Evolutionary conservation across 2,888 invertebrate genomes (phyloP).

Genomic region (Cephus sareptanus): DNA sequence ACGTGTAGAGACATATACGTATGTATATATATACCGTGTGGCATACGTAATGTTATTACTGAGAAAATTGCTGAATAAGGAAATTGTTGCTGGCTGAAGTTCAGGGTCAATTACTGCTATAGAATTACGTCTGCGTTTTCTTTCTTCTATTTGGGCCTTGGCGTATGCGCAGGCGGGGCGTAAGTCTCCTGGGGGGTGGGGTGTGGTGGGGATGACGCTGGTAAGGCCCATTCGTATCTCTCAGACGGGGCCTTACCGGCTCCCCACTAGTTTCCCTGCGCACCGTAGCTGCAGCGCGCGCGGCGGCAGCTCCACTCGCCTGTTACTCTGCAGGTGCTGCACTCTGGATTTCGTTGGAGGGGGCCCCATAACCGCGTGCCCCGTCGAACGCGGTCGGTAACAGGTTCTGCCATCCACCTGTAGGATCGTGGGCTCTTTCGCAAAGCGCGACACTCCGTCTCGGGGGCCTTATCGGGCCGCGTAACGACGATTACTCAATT

Average conservation of each 20-base stretch:
- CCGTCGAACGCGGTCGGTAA: slow-evolving; percentile 38
- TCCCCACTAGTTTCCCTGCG: background rate
- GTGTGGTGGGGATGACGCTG: background rate
- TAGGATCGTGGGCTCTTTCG: background rate
- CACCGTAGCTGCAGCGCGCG: slow-evolving; percentile 23
- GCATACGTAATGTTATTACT: slow-evolving; percentile 48
- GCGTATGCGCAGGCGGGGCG: slow-evolving; percentile 37
- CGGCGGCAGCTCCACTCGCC: slow-evolving; percentile 13
- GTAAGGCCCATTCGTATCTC: background rate
- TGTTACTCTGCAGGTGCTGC: slow-evolving; percentile 51
- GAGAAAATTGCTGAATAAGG: slow-evolving; percentile 61
- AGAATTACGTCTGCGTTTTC: slow-evolving; percentile 53
- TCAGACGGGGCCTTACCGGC: background rate
- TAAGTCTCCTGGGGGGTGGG: slow-evolving; percentile 13
- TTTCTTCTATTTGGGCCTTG: slow-evolving; percentile 61
- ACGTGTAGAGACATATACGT: background rate
- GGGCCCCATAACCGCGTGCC: slow-evolving; percentile 20
- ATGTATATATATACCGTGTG: slow-evolving; percentile 34
- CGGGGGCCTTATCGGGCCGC: background rate
- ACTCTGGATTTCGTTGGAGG: slow-evolving; percentile 34
- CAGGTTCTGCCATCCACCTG: slow-evolving; percentile 2
- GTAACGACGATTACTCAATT: background rate
- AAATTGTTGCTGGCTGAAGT: slow-evolving; percentile 56
- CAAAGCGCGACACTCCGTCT: slow-evolving; percentile 1
- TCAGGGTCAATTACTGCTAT: slow-evolving; percentile 58